Evolutionary conservation across 1,140 invertebrate species (phyloP).

Genomic region (Coptotermes formosanus): DNA sequence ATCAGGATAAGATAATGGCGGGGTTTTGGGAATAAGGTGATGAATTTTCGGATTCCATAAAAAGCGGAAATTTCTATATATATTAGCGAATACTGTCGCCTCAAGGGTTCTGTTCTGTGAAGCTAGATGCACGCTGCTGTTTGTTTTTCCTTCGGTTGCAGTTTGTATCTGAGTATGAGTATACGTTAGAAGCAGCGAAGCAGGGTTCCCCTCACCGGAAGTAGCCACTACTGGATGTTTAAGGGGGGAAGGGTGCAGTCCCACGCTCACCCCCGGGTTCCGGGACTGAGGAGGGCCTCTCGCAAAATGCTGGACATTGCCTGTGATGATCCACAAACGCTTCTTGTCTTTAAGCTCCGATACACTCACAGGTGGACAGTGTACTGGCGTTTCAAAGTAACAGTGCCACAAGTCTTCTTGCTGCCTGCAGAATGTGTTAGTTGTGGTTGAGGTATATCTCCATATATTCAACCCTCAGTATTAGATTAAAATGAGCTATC

Average conservation of each 20-base stretch:
- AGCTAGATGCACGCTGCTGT: no score
- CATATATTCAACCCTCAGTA: no score
- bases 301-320: not conserved
- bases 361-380: not conserved
- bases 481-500: no score
- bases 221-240: not conserved
- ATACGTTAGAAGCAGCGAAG: not conserved
- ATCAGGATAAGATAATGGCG: no score
- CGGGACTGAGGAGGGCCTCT: not conserved
- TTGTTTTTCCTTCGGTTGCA: not conserved
- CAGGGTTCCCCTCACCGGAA: not conserved
- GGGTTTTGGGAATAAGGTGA: no score
- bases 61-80: no score
- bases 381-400: not conserved
- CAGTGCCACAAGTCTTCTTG: no score
- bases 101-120: no score
- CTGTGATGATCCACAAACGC: not conserved
- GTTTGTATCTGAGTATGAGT: not conserved
- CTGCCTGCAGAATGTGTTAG: no score
- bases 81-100: no score
- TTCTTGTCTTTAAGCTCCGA: not conserved
- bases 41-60: no score
- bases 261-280: not conserved
- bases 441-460: no score
- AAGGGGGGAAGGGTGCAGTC: not conserved